Percentiles rank a stretch among this genome's conserved stretches.
Evolutionary conservation across 2,888 invertebrate genomes (phyloP).

Genomic region (Acanthosoma haemorrhoidale): DNA sequence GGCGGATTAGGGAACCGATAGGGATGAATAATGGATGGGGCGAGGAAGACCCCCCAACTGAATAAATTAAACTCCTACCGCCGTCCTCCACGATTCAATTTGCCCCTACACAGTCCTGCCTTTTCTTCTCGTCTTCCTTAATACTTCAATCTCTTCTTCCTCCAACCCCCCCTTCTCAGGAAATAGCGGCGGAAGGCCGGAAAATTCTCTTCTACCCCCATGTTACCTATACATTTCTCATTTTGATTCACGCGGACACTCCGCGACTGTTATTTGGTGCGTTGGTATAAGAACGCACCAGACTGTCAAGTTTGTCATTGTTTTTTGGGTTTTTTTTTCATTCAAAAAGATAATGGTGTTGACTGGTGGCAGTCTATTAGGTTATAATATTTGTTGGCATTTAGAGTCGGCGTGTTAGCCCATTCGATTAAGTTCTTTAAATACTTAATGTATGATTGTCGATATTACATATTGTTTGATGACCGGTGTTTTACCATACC

Average conservation of each 20-base stretch:
- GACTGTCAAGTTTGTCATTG: no score
- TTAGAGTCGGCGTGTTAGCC: no score
- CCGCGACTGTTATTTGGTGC: neutral
- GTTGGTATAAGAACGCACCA: no score
- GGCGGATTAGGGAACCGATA: conserved; percentile 18
- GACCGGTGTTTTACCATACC: no score
- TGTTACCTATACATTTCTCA: conserved; percentile 7
- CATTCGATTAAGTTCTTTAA: no score
- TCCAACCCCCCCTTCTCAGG: neutral
- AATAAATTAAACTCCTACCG: conserved; percentile 21
- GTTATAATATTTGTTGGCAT: no score
- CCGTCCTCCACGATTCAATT: conserved; percentile 10
- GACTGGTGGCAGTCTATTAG: no score
- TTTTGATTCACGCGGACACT: neutral
- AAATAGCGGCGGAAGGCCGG: conserved; percentile 4
- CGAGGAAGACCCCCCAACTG: neutral
- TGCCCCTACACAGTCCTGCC: conserved; percentile 12
- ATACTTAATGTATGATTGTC: no score
- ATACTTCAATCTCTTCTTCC: conserved; percentile 15
- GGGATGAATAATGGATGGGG: conserved; percentile 6
- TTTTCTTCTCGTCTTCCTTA: conserved; percentile 10
- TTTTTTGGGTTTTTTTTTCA: no score
- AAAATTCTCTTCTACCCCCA: conserved; percentile 1
- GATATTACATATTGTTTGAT: no score
- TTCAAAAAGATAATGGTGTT: no score